Evolutionary conservation across 2,113 vertebrate species (phyloP), one percentile per base, ranked within the genome.

Genomic region (Menidia beryllina): DNA sequence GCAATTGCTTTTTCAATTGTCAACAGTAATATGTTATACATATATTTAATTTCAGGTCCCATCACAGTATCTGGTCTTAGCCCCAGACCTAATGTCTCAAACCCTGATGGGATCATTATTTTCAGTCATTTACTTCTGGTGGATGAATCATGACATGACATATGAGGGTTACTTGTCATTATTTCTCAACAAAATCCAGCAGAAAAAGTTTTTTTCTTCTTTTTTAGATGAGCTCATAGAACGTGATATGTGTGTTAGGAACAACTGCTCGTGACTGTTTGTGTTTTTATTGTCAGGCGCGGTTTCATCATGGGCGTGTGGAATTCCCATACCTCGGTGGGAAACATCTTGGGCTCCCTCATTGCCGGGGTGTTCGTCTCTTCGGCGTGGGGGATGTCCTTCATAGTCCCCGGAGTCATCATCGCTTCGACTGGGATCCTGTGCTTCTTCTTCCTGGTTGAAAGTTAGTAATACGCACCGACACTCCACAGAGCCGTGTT

Each of bases 301-400:
- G 98, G 98, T 0, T 88, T 99, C 64, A 99, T 99, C 92, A 99
- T 99, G 98, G 98, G 98, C 8, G 88, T 99, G 79, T 99, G 98
- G 98, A 99, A 99, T 86, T 99, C 97, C 0, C 98, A 99, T 91
- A 99, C 98, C 0, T 99, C 98, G 0, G 96, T 99, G 6, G 98
- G 98, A 49, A 99, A 99, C 91, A 99, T 99, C 76, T 21, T 99
- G 54, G 98, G 98, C n/a, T 99, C 98, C 0, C 93, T 99, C 75
- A 96, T 99, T 0, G 97, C 98, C 0, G 98, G 97, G 0, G 55
- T 56, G 27, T 99, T 95, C 66, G 98, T 99, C 34, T 96, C 96
- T 2, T 90, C 91, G 0, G 78, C 88, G 0, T 99, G 98, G 98
- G 98, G 98, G 0, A 36, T 98, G 88, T 98, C 97, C 20, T 99